phyloP scores from a whole-genome alignment of 2,888 invertebrate species.

The Linnaemya vulpina region DNA sequence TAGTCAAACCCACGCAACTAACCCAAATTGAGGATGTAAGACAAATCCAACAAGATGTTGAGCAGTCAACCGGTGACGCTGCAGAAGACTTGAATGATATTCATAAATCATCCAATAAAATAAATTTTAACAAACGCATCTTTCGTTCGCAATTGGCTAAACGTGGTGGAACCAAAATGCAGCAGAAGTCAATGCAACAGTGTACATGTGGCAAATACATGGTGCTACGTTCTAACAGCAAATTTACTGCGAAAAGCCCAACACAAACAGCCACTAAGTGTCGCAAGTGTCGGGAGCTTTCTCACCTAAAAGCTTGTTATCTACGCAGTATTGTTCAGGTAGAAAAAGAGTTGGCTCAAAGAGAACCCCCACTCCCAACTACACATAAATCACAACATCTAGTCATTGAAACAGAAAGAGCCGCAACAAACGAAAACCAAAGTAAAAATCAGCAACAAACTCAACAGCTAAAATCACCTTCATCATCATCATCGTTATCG shows the following conservation, averaged over 20 bases:
- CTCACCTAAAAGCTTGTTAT: constrained; percentile 69
- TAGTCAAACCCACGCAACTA: constrained; percentile 73
- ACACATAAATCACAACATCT: constrained; percentile 62
- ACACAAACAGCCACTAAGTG: constrained; percentile 72
- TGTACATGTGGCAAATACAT: constrained; percentile 76
- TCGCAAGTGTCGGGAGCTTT: constrained; percentile 75
- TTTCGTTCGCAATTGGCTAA: constrained; percentile 60
- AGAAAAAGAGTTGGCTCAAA: constrained; percentile 55
- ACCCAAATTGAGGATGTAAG: background rate
- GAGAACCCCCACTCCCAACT: constrained; percentile 44
- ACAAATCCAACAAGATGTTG: background rate
- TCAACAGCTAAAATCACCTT: constrained; percentile 68
- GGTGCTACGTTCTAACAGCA: constrained; percentile 71
- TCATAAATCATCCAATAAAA: constrained; percentile 47
- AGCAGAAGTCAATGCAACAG: constrained; percentile 74
- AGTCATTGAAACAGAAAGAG: constrained; percentile 35
- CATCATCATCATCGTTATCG: background rate
- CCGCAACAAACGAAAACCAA: constrained; percentile 48
- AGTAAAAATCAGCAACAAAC: constrained; percentile 43
- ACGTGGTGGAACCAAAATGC: constrained; percentile 37
- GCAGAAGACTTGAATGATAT: constrained; percentile 10
- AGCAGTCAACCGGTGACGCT: background rate
- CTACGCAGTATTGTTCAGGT: constrained; percentile 74
- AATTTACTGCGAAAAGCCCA: constrained; percentile 2
- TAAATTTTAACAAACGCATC: constrained; percentile 65